Base-by-base conservation (phyloP, 2,888 invertebrate genomes). In the Scaptomyza caliginosa region DNA sequence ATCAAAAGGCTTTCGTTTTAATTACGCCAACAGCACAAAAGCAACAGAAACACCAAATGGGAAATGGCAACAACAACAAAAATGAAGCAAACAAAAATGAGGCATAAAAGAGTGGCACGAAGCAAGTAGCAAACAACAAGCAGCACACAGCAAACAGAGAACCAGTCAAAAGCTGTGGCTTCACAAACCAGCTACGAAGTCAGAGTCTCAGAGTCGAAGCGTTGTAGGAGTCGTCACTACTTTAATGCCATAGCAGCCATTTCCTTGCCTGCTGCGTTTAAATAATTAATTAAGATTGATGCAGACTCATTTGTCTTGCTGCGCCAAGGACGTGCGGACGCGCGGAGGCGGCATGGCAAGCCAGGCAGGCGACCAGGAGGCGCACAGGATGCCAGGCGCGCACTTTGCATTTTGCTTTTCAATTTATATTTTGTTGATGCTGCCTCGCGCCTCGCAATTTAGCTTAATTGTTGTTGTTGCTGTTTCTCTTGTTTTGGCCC, bases 1-100 rank as follows among this genome's bases (percentile, higher is more conserved):
- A 84, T 88, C 83, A 84, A 84, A 84, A 88, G 88, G 88, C 88
- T 84, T 84, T 86, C 88, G 81, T 84, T 84, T 84, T 84, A 84
- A 84, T 84, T 84, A 84, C 88, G 88, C 83, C 62, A 86, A 64
- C 85, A 86, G 66, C 67, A 81, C 70, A 76, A 42, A 42, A 62
- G 51, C 54, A 51, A 56, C 58, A 50, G 55, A 63, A 64, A 65
- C 66, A 63, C 56, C 74, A 80, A 77, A 80, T 70, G 76, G 49
- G 49, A 56, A 51, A 50, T 54, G 40, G 63, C 74, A 55, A 66
- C 42, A 59, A 36, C 50, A 60, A 55, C n/a, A n/a, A n/a, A n/a
- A n/a, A n/a, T n/a, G n/a, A n/a, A n/a, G n/a, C n/a, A n/a, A n/a
- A n/a, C n/a, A n/a, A 24, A 50, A 7, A 30, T 6, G 11, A 10